Conservation (phyloP, 2,797 vertebrate genomes). For the Adrianichthys oophorus region DNA sequence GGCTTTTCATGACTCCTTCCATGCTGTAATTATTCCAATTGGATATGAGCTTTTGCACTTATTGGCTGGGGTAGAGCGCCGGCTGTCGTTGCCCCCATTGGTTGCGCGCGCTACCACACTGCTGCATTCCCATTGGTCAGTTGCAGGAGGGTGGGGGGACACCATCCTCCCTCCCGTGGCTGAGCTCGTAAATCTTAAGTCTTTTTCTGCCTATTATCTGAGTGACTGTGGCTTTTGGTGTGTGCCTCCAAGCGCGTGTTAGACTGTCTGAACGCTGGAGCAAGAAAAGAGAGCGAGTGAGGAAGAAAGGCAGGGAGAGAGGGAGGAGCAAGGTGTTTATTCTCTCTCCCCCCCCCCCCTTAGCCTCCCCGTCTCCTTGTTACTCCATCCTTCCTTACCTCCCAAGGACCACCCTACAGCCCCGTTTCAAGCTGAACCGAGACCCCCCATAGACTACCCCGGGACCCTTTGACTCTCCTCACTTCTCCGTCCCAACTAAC, state of each 20-base stretch:
- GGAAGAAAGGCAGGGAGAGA: constrained; percentile 72
- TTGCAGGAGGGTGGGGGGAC: constrained; percentile 63
- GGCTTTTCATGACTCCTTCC: constrained; percentile 66
- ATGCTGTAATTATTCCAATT: constrained; percentile 75
- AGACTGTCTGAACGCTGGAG: constrained; percentile 53
- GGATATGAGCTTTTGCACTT: constrained; percentile 77
- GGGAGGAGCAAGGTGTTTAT: constrained; percentile 68
- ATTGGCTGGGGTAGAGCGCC: constrained; percentile 72
- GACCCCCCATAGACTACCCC: constrained; percentile 62
- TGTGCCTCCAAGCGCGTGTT: constrained; percentile 67
- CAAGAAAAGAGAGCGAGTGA: constrained; percentile 61
- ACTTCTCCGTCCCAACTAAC: constrained; percentile 74
- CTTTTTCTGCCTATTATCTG: constrained; percentile 76
- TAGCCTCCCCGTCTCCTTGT: constrained; percentile 81
- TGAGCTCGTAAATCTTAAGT: constrained; percentile 76
- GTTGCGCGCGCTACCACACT: constrained; percentile 50
- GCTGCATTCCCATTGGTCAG: constrained; percentile 69
- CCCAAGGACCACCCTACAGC: constrained; percentile 62
- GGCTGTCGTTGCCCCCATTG: constrained; percentile 66
- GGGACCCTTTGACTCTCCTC: constrained; percentile 81
- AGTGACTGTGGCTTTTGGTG: constrained; percentile 78
- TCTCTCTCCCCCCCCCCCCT: constrained; percentile 73
- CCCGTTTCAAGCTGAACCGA: constrained; percentile 62
- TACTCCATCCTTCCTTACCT: constrained; percentile 79
- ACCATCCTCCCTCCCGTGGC: constrained; percentile 71